Evolutionary conservation across 2,113 vertebrate species (phyloP).

Genomic region (Apus apus): DNA sequence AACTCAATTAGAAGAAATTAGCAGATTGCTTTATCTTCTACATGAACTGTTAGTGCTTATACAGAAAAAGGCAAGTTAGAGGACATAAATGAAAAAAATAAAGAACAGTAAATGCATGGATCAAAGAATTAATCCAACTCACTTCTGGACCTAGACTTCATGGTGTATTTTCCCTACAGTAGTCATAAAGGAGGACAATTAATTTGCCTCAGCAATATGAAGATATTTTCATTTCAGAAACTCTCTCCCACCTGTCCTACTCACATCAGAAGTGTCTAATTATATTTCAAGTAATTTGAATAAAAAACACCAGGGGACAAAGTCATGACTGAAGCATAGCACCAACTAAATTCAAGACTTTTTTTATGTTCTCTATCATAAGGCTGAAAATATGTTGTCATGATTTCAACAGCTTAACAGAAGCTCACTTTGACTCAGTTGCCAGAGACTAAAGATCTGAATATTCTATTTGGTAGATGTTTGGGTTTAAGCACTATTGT

Average conservation of each 20-base stretch:
- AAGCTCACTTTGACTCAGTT: slow-evolving; percentile 17
- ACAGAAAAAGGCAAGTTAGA: not conserved
- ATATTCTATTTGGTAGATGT: not conserved
- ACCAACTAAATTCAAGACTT: not conserved
- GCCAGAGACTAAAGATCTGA: not conserved
- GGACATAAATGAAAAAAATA: not conserved
- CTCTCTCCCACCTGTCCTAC: not conserved
- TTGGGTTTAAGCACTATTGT: not conserved
- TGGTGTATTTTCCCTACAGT: not conserved
- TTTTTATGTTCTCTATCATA: not conserved
- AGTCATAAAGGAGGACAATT: not conserved
- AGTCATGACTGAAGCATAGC: not conserved
- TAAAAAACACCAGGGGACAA: not conserved
- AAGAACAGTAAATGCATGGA: not conserved
- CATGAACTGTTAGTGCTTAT: not conserved
- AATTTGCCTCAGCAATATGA: not conserved
- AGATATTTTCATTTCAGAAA: not conserved
- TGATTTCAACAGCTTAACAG: not conserved
- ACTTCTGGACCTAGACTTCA: not conserved
- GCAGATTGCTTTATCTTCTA: not conserved
- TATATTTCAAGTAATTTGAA: not conserved
- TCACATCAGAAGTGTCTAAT: not conserved
- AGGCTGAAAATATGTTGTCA: not conserved
- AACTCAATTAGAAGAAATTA: not conserved
- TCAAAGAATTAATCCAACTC: not conserved